Percentiles rank a stretch among this genome's conserved stretches.
Evolutionary conservation across 2,888 invertebrate species (phyloP).

Genomic region (Ellobium chinense): DNA sequence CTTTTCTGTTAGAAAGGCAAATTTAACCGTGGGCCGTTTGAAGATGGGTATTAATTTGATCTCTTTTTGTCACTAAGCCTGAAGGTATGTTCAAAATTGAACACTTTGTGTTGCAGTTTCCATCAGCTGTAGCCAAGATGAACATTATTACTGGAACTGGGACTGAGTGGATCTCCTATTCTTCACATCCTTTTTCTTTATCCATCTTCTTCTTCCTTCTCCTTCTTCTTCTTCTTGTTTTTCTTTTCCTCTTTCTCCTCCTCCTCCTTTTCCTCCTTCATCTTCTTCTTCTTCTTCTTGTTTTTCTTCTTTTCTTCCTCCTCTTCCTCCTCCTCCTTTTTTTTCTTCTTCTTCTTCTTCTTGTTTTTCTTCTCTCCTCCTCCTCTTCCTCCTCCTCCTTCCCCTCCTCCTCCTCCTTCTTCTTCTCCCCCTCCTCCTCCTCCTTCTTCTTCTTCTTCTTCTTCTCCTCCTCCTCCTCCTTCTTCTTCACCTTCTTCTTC

Average conservation of each 20-base stretch:
- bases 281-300: not conserved
- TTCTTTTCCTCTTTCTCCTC: not conserved
- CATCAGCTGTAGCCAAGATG: too few species aligned
- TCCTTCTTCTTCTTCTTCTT: constrained; percentile 2
- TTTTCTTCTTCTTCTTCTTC: not conserved
- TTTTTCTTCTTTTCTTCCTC: not conserved
- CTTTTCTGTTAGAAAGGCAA: too few species aligned
- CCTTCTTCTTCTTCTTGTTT: not conserved
- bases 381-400: not conserved
- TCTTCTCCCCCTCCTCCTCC: not conserved
- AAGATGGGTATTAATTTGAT: too few species aligned
- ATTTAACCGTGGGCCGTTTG: too few species aligned
- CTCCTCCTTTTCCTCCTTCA: not conserved
- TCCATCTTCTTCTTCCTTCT: not conserved
- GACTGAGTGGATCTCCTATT: not conserved
- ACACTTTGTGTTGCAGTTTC: too few species aligned
- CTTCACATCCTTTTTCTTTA: not conserved
- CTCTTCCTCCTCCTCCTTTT: not conserved
- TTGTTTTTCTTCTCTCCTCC: not conserved
- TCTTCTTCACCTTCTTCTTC: not conserved
- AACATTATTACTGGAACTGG: too few species aligned
- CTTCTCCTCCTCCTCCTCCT: not conserved
- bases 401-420: not conserved
- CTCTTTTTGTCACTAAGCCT: too few species aligned
- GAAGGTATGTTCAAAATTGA: too few species aligned